Evolutionary conservation across 1,140 invertebrate species (phyloP), one percentile per base, ranked within the genome.

Genomic region (Sycobia sp.): DNA sequence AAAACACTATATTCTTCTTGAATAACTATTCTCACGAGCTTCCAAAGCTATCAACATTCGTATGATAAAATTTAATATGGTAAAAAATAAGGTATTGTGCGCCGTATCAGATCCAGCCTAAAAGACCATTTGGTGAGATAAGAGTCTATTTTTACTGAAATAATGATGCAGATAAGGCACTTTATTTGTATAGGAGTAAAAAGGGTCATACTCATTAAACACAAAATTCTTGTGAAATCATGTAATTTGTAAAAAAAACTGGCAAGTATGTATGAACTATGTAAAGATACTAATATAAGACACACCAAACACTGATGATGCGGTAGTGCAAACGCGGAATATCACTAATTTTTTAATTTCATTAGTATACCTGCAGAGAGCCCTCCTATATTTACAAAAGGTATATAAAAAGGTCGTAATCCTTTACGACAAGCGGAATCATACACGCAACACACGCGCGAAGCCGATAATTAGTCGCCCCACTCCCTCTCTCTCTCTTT

Each of bases 121-220:
- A 56, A 50, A 55, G 43, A 49, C 25, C 22, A 56, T 56, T 20
- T 3, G 13, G 34, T n/a, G 57, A 57, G 61, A 56, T 63, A 50
- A 63, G 18, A 43, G 43, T 56, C 36, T 63, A 56, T 63, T 63
- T 63, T 50, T 51, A 27, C 14, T 57, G 32, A 43, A 50, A 23
- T 8, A 16, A 16, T 51, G n/a, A 2, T 64, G 18, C 34, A 57
- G 46, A 57, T 64, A 57, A 51, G 46, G 18, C 14, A 41, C 34
- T 56, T 57, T 57, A 57, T 43, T 57, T 51, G 46, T 44, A 25
- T 25, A 46, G 1, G 53, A 44, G 9, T 44, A 34, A 43, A 43
- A 34, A 22, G 25, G 3, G 36, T 14, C 3, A n/a, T n/a, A n/a
- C n/a, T n/a, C n/a, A n/a, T n/a, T n/a, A n/a, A n/a, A n/a, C n/a